These are phyloP conservation scores for Conops quadrifasciatus DNA, from an alignment of 2,888 invertebrate species.

Conservation along the genomic window DNA sequence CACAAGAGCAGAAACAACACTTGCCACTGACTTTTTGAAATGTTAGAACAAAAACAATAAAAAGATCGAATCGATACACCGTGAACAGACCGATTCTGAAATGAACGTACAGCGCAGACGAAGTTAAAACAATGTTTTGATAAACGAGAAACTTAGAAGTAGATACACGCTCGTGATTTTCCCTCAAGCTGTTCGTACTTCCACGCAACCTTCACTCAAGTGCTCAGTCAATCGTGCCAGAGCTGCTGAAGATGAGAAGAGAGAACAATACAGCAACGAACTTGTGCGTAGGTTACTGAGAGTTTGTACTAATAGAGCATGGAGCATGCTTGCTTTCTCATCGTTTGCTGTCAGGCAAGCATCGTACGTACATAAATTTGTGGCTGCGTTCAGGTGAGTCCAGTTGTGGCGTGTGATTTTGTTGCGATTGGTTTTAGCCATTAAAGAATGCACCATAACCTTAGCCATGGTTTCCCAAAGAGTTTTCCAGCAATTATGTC, in stretches of 20 bases:
- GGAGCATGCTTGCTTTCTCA: background rate
- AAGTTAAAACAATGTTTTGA: no score
- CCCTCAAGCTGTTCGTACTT: background rate
- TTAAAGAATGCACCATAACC: slow-evolving; percentile 5
- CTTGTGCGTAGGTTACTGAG: slow-evolving; percentile 9
- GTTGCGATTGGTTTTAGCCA: background rate
- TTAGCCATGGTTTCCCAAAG: slow-evolving; percentile 16
- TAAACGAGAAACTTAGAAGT: no score
- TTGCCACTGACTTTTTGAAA: no score
- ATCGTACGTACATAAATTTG: background rate
- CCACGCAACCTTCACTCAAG: background rate
- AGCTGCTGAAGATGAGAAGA: no score
- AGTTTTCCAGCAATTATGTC: slow-evolving; percentile 5
- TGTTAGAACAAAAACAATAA: no score
- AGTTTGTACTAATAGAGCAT: background rate
- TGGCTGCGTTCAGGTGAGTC: background rate
- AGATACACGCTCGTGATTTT: no score
- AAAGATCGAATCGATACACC: no score
- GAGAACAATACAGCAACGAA: background rate
- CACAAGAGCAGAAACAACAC: no score
- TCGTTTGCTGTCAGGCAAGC: background rate
- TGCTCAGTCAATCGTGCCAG: no score
- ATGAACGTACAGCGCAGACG: no score
- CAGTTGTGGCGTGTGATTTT: background rate
- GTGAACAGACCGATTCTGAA: no score